phyloP scores from a whole-genome alignment of 2,888 invertebrate genomes.

The Aspidiotus destructor region DNA sequence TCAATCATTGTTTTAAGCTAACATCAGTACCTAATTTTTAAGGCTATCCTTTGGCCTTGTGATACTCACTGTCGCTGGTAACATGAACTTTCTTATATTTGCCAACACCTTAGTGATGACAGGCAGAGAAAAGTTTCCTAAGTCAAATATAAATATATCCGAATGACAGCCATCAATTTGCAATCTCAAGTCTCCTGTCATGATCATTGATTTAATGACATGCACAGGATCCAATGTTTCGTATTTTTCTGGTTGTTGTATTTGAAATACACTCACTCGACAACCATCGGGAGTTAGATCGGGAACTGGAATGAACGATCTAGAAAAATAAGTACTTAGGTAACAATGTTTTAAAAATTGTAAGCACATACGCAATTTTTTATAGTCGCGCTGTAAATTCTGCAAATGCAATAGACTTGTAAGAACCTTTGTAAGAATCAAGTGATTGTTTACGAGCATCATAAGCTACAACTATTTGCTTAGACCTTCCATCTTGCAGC shows the following conservation, averaged over 20 bases:
- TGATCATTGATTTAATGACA: constrained; percentile 36
- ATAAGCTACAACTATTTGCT: too few relatives aligned
- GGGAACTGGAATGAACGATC: constrained; percentile 37
- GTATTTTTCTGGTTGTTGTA: constrained; percentile 35
- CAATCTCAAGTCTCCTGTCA: constrained; percentile 37
- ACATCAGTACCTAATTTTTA: neutral
- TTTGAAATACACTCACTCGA: constrained; percentile 36
- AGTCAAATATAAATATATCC: constrained; percentile 36
- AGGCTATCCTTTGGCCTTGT: neutral
- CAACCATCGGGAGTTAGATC: constrained; percentile 37
- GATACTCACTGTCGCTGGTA: constrained; percentile 24
- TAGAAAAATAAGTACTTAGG: constrained; percentile 31
- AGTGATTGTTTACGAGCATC: too few relatives aligned
- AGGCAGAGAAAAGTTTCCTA: constrained; percentile 34
- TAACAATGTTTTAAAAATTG: neutral
- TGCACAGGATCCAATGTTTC: constrained; percentile 34
- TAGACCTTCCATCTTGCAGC: too few relatives aligned
- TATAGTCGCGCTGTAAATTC: too few relatives aligned
- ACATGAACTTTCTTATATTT: constrained; percentile 24
- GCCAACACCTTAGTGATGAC: constrained; percentile 15
- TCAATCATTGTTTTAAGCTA: too few relatives aligned
- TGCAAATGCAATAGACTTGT: too few relatives aligned
- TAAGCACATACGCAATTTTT: too few relatives aligned
- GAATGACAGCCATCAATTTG: constrained; percentile 36
- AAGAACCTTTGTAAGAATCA: too few relatives aligned